Percentiles rank a stretch among this genome's conserved stretches.
phyloP scores from a whole-genome alignment of 2,113 vertebrate genomes.

The Donacobius atricapilla region DNA sequence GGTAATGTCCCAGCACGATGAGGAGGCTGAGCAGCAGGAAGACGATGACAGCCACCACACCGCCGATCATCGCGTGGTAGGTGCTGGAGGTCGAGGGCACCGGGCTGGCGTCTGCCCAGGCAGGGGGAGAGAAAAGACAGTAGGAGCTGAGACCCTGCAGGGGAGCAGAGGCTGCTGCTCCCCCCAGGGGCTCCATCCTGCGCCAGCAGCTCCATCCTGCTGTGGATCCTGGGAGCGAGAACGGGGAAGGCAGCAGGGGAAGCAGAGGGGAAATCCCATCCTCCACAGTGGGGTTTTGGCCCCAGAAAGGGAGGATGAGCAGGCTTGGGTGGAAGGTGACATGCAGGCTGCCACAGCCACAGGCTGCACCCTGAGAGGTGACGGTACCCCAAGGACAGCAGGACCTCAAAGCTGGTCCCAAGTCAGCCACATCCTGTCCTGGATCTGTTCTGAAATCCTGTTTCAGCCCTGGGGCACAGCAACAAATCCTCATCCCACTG shows the following conservation, averaged over 20 bases:
- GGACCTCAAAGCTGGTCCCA: neutral
- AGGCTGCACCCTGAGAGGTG: neutral
- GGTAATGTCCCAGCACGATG: slow-evolving; percentile 92
- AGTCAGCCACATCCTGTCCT: accelerated
- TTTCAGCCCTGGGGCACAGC: neutral
- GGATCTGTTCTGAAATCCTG: neutral
- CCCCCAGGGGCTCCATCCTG: neutral
- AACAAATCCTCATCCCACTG: neutral
- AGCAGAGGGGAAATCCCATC: neutral
- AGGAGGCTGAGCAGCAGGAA: slow-evolving; percentile 95
- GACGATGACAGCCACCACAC: slow-evolving; percentile 91
- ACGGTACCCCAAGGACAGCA: neutral
- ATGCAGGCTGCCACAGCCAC: no score
- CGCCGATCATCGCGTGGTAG: slow-evolving; percentile 92
- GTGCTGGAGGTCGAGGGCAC: slow-evolving; percentile 82
- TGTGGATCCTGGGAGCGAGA: neutral
- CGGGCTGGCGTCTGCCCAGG: slow-evolving; percentile 83
- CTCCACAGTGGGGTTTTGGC: accelerated
- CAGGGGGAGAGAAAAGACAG: neutral
- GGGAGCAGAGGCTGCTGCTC: neutral
- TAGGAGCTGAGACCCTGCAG: neutral
- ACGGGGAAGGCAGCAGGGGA: neutral
- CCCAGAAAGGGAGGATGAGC: neutral
- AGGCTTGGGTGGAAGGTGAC: neutral
- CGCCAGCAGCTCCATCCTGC: neutral